These are phyloP conservation scores for Panulirus ornatus DNA, from an alignment of 1,140 invertebrate species.

Conservation along the genomic window DNA sequence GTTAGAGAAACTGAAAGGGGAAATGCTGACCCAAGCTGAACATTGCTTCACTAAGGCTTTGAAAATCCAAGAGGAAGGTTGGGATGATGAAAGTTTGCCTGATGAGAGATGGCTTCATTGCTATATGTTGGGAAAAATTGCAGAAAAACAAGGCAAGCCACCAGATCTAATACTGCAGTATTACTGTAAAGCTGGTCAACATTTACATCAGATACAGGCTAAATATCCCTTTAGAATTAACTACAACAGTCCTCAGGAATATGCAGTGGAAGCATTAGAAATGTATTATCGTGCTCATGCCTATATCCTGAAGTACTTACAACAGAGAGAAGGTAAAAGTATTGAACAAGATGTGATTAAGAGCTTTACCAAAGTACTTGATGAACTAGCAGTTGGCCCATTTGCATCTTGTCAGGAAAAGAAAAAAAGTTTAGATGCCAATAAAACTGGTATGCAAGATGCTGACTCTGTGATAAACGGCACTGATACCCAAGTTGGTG, in stretches of 20 bases:
- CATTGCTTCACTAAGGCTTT: constrained; percentile 84
- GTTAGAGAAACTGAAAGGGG: constrained; percentile 87
- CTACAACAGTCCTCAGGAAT: constrained; percentile 89
- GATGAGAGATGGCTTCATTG: constrained; percentile 93
- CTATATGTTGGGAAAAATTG: constrained; percentile 95
- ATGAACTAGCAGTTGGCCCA: constrained; percentile 56
- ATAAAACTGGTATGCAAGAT: neutral
- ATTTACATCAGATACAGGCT: constrained; percentile 88
- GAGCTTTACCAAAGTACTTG: constrained; percentile 53
- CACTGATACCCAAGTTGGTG: neutral
- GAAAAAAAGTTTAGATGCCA: constrained; percentile 21
- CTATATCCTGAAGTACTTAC: constrained; percentile 90
- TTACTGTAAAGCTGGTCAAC: constrained; percentile 84
- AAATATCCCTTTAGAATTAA: constrained; percentile 91
- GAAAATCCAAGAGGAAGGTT: constrained; percentile 75
- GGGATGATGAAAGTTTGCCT: constrained; percentile 81
- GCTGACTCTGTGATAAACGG: too few relatives aligned
- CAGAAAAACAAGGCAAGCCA: constrained; percentile 88
- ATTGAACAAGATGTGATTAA: constrained; percentile 65
- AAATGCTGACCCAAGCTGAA: constrained; percentile 86
- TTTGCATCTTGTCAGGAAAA: constrained; percentile 62
- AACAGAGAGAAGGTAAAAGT: constrained; percentile 82
- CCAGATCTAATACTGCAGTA: constrained; percentile 87
- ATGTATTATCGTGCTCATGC: constrained; percentile 86
- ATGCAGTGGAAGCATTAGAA: constrained; percentile 94